These are phyloP conservation scores for Erpornis zantholeuca DNA, from an alignment of 2,113 vertebrate species.

Conservation along the genomic window DNA sequence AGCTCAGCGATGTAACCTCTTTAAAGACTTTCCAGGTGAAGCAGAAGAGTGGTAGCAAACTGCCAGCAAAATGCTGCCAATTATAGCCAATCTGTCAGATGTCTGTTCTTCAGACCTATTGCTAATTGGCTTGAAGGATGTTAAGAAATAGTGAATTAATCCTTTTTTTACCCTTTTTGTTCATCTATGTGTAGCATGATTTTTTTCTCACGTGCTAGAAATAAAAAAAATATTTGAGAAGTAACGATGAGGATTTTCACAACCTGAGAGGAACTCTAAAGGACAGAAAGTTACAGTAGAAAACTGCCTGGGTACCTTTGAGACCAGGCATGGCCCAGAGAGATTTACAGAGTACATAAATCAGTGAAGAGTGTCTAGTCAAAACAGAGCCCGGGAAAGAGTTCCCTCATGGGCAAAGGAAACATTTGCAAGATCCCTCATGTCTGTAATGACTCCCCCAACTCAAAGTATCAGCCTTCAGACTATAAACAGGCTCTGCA, in stretches of 20 bases:
- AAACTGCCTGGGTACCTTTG: background rate
- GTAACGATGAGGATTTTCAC: background rate
- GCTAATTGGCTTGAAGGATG: background rate
- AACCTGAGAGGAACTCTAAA: background rate
- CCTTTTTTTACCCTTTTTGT: background rate
- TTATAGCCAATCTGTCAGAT: background rate
- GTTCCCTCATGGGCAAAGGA: background rate
- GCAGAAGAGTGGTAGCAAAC: conserved; percentile 10
- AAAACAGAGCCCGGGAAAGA: background rate
- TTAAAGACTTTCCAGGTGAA: conserved; percentile 17
- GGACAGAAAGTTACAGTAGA: background rate
- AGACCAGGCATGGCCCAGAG: background rate
- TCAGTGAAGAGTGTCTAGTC: background rate
- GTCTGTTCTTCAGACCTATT: background rate
- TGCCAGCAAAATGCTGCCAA: background rate
- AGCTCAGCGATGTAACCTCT: rapidly evolving
- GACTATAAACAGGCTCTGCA: background rate
- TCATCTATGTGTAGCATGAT: background rate
- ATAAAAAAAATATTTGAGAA: background rate
- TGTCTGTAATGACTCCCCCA: background rate
- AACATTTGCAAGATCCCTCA: background rate
- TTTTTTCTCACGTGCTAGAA: background rate
- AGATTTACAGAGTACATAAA: background rate
- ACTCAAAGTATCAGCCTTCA: background rate
- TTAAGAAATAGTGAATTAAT: background rate